These are phyloP conservation scores for Atherinosoma microstoma DNA, from an alignment of 2,797 vertebrate species.

Conservation along the genomic window DNA sequence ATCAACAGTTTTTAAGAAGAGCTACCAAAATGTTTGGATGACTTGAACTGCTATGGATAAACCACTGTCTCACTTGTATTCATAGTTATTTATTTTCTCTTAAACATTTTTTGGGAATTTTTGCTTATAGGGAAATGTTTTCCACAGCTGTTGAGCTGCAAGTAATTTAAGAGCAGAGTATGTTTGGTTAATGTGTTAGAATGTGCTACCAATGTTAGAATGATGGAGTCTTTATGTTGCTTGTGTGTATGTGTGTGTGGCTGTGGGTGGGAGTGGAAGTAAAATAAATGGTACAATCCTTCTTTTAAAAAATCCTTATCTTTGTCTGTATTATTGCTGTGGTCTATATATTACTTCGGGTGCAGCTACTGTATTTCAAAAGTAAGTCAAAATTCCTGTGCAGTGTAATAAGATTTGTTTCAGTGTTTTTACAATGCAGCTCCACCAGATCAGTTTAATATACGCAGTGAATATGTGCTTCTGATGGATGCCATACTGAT, in stretches of 20 bases:
- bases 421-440: background rate
- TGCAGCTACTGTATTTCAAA: background rate
- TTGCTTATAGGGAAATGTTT: slow-evolving; percentile 27
- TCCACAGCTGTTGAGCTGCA: slow-evolving; percentile 29
- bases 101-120: slow-evolving; percentile 29
- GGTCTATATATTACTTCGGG: background rate
- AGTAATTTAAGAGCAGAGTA: slow-evolving; percentile 62
- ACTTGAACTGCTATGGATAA: slow-evolving; percentile 86
- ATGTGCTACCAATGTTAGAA: slow-evolving; percentile 45
- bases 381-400: background rate
- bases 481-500: background rate
- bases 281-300: slow-evolving; percentile 54
- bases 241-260: slow-evolving; percentile 37
- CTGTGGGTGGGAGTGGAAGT: slow-evolving; percentile 12
- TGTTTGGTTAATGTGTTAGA: slow-evolving; percentile 46
- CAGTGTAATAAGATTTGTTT: background rate
- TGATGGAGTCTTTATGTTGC: slow-evolving; percentile 31
- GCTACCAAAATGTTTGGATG: slow-evolving; percentile 62
- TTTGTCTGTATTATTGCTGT: background rate
- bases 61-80: slow-evolving; percentile 81
- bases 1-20: slow-evolving; percentile 30
- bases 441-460: background rate
- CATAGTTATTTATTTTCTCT: slow-evolving; percentile 76
- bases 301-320: background rate
- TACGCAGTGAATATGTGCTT: background rate